A percentile compares a stretch with the other conserved stretches of the same genome.
These are phyloP conservation scores for Apocrypta bakeri DNA, from an alignment of 1,140 invertebrate genomes.

Conservation along the genomic window DNA sequence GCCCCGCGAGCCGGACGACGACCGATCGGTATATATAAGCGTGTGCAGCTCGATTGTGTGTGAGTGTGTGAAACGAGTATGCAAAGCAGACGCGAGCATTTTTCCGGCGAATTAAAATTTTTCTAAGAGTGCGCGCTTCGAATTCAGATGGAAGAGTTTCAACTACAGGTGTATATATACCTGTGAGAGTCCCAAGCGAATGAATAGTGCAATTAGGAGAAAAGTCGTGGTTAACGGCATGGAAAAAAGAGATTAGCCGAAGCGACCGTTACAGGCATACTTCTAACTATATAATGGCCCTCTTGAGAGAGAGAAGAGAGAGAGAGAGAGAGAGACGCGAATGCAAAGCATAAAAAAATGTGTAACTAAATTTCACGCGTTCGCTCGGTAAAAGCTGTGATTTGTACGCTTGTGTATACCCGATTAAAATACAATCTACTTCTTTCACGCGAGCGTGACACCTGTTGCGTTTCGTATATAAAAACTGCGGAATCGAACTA, in stretches of 20 bases:
- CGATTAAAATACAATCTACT: too few species aligned
- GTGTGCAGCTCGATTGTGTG: background rate
- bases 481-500: too few species aligned
- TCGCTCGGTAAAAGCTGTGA: too few species aligned
- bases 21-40: slow-evolving; percentile 45
- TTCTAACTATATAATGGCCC: too few species aligned
- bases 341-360: background rate
- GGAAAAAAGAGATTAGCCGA: slow-evolving; percentile 21
- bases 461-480: background rate
- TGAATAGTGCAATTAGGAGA: background rate
- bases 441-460: background rate
- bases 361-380: background rate
- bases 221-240: background rate
- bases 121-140: too few species aligned
- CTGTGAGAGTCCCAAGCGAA: too few species aligned
- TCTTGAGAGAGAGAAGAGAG: too few species aligned
- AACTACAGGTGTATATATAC: too few species aligned
- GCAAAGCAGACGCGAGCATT: slow-evolving; percentile 14
- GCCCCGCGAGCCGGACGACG: slow-evolving; percentile 12
- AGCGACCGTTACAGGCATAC: too few species aligned
- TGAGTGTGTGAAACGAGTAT: slow-evolving; percentile 51
- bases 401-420: too few species aligned
- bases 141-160: background rate
- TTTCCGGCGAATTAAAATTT: background rate
- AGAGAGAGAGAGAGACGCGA: too few species aligned